Evolutionary conservation across 2,797 vertebrate genomes (phyloP).

Genomic region (Xenentodon cancila): DNA sequence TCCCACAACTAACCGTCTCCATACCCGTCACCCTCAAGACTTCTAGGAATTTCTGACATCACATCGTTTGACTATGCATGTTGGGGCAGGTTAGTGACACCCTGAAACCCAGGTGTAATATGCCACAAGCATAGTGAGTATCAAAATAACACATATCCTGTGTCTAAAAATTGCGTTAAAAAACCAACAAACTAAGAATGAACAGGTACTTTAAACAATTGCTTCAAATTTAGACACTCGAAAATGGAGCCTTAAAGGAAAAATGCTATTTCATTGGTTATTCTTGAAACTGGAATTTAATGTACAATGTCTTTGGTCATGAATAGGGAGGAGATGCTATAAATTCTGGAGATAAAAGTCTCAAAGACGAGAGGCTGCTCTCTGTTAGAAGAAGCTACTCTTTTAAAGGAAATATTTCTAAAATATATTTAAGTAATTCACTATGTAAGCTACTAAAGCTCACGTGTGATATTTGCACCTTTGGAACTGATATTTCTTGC

Average conservation of each 20-base stretch:
- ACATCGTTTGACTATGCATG: constrained; percentile 65
- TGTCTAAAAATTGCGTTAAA: background rate
- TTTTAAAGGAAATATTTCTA: constrained; percentile 52
- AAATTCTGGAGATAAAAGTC: constrained; percentile 25
- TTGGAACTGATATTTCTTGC: too few species aligned
- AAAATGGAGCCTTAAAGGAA: too few species aligned
- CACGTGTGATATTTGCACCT: too few species aligned
- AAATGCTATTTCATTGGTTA: constrained; percentile 19
- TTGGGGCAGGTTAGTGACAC: constrained; percentile 61
- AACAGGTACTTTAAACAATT: too few species aligned
- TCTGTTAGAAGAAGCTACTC: constrained; percentile 21
- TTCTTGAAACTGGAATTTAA: constrained; percentile 42
- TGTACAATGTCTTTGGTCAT: constrained; percentile 46
- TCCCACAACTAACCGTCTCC: too few species aligned
- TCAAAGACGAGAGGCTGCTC: constrained; percentile 38
- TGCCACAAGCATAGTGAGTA: constrained; percentile 54
- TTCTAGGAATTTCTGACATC: constrained; percentile 7
- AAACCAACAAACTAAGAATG: too few species aligned
- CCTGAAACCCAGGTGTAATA: constrained; percentile 59
- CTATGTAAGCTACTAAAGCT: too few species aligned
- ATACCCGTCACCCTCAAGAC: too few species aligned
- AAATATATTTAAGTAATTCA: constrained; percentile 22
- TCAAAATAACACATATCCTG: constrained; percentile 38
- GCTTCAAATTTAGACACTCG: too few species aligned
- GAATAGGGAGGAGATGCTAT: constrained; percentile 64